phyloP scores from a whole-genome alignment of 2,113 vertebrate species.

The Pseudorhombus dupliciocellatus region DNA sequence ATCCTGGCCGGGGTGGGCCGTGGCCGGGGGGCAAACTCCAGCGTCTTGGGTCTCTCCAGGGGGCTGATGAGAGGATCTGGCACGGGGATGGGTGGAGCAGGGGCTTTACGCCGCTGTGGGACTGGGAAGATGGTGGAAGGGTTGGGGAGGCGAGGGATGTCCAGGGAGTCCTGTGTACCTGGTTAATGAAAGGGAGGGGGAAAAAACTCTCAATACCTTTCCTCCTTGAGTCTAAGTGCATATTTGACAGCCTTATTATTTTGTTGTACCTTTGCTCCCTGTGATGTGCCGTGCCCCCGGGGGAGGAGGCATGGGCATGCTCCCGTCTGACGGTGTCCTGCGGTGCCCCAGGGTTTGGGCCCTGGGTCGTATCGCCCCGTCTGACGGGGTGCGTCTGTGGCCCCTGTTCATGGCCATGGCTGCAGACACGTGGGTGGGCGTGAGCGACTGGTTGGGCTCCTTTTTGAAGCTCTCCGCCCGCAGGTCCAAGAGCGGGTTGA shows the following conservation, averaged over 20 bases:
- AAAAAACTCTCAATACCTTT: no score
- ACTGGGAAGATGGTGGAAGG: conserved; percentile 78
- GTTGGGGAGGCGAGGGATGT: conserved; percentile 84
- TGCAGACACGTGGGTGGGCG: conserved; percentile 88
- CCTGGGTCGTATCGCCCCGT: conserved; percentile 85
- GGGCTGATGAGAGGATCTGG: conserved; percentile 56
- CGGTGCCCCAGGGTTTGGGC: conserved; percentile 78
- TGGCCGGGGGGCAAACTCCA: conserved; percentile 88
- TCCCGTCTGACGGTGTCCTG: conserved; percentile 83
- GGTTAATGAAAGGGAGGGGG: conserved; percentile 5
- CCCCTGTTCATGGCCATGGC: conserved; percentile 80
- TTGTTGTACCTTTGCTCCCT: conserved; percentile 61
- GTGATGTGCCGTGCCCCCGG: conserved; percentile 38
- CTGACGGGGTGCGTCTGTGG: conserved; percentile 88
- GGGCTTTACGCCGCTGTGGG: conserved; percentile 77
- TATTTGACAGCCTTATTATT: not conserved
- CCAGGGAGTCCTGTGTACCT: conserved; percentile 79
- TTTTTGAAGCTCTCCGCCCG: conserved; percentile 91
- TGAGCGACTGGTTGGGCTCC: conserved; percentile 90
- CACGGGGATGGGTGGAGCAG: conserved; percentile 65
- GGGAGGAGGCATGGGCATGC: conserved; percentile 78
- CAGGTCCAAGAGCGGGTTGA: conserved; percentile 88
- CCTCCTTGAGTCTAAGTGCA: no score
- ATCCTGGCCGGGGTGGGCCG: conserved; percentile 83
- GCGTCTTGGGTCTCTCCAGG: conserved; percentile 86